phyloP scores from a whole-genome alignment of 2,888 invertebrate species.

The Carcina quercana region DNA sequence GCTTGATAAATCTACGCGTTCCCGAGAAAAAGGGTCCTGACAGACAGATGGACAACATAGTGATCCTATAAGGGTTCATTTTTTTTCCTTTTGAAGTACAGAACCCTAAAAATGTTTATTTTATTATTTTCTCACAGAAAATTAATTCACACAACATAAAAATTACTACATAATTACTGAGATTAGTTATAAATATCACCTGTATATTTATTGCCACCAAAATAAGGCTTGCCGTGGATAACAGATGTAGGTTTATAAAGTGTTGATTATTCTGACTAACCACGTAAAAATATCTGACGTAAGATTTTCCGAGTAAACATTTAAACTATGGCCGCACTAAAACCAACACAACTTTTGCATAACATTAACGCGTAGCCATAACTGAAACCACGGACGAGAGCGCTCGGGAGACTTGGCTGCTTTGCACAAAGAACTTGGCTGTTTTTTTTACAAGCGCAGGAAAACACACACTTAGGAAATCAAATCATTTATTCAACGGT shows the following conservation, averaged over 20 bases:
- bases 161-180: background rate
- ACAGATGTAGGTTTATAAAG: background rate
- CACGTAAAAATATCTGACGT: background rate
- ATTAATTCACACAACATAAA: no score
- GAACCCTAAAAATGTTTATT: no score
- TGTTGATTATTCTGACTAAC: background rate
- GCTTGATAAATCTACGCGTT: no score
- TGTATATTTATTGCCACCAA: background rate
- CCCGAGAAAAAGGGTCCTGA: no score
- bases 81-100: no score
- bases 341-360: conserved; percentile 32
- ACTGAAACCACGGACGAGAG: conserved; percentile 29
- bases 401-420: conserved; percentile 16
- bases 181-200: background rate
- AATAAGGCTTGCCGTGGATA: background rate
- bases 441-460: conserved; percentile 18
- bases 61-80: no score
- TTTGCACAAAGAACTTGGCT: no score
- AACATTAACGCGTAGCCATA: conserved; percentile 33
- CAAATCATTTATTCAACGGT: conserved; percentile 8
- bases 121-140: no score
- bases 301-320: conserved; percentile 5
- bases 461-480: conserved; percentile 15
- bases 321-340: conserved; percentile 15
- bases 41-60: no score